These are phyloP conservation scores for Protobothrops mucrosquamatus DNA, from an alignment of 2,113 vertebrate species.

Conservation along the genomic window DNA sequence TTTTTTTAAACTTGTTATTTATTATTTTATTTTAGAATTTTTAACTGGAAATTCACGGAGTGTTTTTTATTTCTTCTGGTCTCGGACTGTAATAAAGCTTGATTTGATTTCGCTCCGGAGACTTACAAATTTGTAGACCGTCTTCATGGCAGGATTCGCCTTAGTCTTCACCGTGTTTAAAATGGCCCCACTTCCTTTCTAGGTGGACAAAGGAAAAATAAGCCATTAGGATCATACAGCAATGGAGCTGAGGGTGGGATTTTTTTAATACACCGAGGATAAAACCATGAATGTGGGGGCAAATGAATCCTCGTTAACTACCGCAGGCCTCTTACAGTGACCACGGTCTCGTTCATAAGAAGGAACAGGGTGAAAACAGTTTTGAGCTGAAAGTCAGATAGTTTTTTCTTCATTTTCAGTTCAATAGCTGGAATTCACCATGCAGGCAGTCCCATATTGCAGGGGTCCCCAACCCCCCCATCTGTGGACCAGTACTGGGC, in stretches of 20 bases:
- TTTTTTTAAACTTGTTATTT: neutral
- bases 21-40: neutral
- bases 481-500: too few relatives aligned
- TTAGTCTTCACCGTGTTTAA: conserved; percentile 96
- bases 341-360: neutral
- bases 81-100: neutral
- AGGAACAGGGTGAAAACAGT: neutral
- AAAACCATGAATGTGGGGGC: neutral
- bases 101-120: conserved; percentile 10
- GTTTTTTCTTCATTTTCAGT: neutral
- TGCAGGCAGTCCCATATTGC: neutral
- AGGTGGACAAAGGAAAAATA: conserved; percentile 54
- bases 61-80: too few relatives aligned
- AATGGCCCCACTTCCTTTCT: conserved; percentile 98
- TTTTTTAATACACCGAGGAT: neutral
- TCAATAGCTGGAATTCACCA: neutral
- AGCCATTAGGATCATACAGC: conserved; percentile 22
- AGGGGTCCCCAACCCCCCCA: too few relatives aligned
- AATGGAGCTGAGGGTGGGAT: neutral
- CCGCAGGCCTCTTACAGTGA: neutral
- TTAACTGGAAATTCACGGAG: too few relatives aligned
- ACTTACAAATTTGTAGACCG: conserved; percentile 98
- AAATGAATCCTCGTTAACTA: neutral
- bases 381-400: neutral
- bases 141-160: conserved; percentile 98